Conservation (phyloP, 2,797 vertebrate species). For the Enteromius fasciolatus region DNA sequence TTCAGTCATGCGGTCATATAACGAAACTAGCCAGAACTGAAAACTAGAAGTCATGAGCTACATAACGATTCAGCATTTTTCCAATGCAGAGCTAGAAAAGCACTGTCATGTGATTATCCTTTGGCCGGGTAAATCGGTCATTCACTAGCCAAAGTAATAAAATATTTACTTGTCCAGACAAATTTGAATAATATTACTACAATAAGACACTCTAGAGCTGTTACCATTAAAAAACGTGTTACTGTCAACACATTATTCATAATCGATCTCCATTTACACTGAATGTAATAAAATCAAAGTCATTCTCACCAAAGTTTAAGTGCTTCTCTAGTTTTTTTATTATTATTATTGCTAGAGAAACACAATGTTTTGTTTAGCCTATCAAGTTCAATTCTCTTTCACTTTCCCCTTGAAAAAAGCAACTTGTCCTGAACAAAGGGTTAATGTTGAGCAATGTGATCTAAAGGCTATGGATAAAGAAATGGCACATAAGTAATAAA, state of each 20-base stretch:
- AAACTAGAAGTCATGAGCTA: not conserved
- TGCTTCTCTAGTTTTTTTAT: not conserved
- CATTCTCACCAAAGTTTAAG: not conserved
- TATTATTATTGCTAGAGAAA: not conserved
- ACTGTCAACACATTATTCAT: no score
- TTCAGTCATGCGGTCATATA: not conserved
- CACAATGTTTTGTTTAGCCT: not conserved
- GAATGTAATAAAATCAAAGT: no score
- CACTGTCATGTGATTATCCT: not conserved
- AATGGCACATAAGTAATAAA: not conserved
- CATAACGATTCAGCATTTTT: not conserved
- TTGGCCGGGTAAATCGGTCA: not conserved
- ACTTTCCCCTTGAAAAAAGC: not conserved
- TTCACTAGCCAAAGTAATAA: not conserved
- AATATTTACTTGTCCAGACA: not conserved
- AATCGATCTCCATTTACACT: no score
- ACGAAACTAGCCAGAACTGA: not conserved
- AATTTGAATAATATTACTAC: not conserved
- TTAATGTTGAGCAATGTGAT: not conserved
- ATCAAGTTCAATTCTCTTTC: not conserved
- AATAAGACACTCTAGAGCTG: not conserved
- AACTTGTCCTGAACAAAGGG: not conserved
- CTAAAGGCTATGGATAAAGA: not conserved
- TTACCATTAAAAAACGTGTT: no score
- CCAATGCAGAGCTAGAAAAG: not conserved